Base-by-base conservation (phyloP, 1,140 invertebrate species). In the Euwallacea fornicatus region DNA sequence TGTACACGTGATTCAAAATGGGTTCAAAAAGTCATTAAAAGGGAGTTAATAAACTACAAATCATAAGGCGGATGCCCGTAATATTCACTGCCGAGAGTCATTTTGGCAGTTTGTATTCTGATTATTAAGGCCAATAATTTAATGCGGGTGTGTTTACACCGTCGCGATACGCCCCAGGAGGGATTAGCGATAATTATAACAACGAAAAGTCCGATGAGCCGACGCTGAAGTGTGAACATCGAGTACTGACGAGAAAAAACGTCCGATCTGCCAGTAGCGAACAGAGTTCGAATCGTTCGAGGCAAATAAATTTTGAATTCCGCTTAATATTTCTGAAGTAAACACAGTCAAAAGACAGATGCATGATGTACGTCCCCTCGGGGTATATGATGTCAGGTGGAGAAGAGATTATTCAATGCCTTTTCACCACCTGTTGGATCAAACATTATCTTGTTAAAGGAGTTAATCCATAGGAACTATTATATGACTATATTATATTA, bases 311-410 rank as follows among this genome's bases (percentile, higher is more conserved):
- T 33, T 33, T 33, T 33, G 4, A 4, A 33, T 33, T 33, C 21
- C 4, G 4, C 21, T 33, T 33, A 4, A 33, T 33, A 33, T 33
- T 33, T 33, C 21, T 15, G 16, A 63, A 47, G 62, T 64, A 64
- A 64, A 64, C 62, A 4, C 11, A 64, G 15, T 33, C 62, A 64
- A 47, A 66, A 66, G 64, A 43, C 64, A 66, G 64, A 56, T 66
- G 64, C 53, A 42, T 66, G 64, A 66, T 56, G 64, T 41, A 9
- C 64, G 64, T 42, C 64, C 64, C 64, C 53, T 21, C 7, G 16
- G 64, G 64, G 50, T 55, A 53, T 56, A 43, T 10, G n/a, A 41
- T 42, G 64, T 66, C 64, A 66, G 64, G 64, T 56, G 64, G 64
- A 66, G 64, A 50, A 21, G 64, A 66, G 64, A 66, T 66, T 66